These are phyloP conservation scores for Archocentrus centrarchus DNA, from an alignment of 2,113 vertebrate species.

Conservation along the genomic window DNA sequence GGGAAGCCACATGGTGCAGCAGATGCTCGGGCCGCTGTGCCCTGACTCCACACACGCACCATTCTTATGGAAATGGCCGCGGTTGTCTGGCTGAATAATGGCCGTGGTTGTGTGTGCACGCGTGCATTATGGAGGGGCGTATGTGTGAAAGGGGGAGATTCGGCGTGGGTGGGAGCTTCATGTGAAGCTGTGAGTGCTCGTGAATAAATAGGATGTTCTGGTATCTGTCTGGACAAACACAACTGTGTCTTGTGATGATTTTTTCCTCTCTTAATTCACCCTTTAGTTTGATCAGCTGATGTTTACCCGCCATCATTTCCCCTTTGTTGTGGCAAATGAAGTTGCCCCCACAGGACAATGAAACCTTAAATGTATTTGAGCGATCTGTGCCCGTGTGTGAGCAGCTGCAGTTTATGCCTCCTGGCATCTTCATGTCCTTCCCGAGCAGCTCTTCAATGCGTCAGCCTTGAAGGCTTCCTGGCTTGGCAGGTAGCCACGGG, in stretches of 20 bases:
- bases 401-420: constrained; percentile 47
- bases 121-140: constrained; percentile 21
- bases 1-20: constrained; percentile 67
- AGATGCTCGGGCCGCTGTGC: constrained; percentile 71
- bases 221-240: not conserved
- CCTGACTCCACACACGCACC: constrained; percentile 63
- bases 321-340: not conserved
- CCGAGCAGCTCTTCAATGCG: constrained; percentile 46
- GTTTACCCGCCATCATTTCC: not conserved
- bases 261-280: accelerated
- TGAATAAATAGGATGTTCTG: constrained; percentile 41
- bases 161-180: not conserved
- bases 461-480: constrained; percentile 53
- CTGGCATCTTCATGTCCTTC: constrained; percentile 27
- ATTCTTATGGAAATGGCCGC: constrained; percentile 81
- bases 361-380: not conserved
- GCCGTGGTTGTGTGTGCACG: constrained; percentile 27
- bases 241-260: not conserved
- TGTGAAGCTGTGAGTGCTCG: not conserved
- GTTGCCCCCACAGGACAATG: not conserved
- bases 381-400: constrained; percentile 4
- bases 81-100: constrained; percentile 72
- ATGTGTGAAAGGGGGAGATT: constrained; percentile 18
- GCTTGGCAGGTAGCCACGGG: constrained; percentile 53
- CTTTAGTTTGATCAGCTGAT: constrained; percentile 22